A percentile compares a stretch with the other conserved stretches of the same genome.
Conservation (phyloP, 2,888 invertebrate genomes). For the Eugnorisma glareosa region DNA sequence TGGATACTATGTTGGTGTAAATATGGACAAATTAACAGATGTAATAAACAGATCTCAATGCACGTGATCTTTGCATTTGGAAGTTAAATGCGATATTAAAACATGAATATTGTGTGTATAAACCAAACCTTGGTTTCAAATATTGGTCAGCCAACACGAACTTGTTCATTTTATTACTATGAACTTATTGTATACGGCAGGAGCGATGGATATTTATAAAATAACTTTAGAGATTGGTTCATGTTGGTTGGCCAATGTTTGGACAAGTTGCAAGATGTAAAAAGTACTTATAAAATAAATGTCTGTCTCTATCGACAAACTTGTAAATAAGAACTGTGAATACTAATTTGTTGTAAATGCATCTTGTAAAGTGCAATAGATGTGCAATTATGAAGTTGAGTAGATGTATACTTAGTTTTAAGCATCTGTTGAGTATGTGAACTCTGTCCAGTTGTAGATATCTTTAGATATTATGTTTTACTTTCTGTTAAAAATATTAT, state of each 20-base stretch:
- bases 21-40: conserved; percentile 17
- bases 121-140: conserved; percentile 29
- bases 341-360: conserved; percentile 89
- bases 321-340: conserved; percentile 87
- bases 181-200: conserved; percentile 28
- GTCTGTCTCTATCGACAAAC: conserved; percentile 47
- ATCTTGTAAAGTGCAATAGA: conserved; percentile 90
- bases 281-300: conserved; percentile 47
- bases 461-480: conserved; percentile 72
- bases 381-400: conserved; percentile 89
- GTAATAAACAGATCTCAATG: conserved; percentile 25
- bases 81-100: conserved; percentile 21
- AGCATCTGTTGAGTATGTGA: conserved; percentile 85
- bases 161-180: not conserved
- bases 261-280: conserved; percentile 29
- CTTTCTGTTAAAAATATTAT: conserved; percentile 52
- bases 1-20: conserved; percentile 53
- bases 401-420: conserved; percentile 87
- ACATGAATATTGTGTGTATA: conserved; percentile 17
- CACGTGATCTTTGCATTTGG: conserved; percentile 8
- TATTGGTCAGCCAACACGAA: conserved; percentile 25
- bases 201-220: conserved; percentile 5
- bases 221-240: not conserved
- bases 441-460: conserved; percentile 86
- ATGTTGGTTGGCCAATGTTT: conserved; percentile 33